phyloP scores from a whole-genome alignment of 2,113 vertebrate genomes.

The Phalacrocorax brasilianus region DNA sequence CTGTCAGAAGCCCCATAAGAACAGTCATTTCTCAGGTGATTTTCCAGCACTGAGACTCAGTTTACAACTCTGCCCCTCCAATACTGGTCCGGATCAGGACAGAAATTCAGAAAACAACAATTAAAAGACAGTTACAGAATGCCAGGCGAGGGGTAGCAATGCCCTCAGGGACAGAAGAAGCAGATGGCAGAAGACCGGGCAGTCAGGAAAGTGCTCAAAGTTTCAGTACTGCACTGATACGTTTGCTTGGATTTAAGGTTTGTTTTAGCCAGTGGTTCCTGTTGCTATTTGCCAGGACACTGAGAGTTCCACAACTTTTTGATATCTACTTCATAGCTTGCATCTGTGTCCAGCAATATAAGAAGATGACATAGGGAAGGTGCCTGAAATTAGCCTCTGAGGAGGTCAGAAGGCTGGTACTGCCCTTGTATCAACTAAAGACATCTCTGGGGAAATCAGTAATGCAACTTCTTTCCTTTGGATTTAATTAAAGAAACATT shows the following conservation, averaged over 20 bases:
- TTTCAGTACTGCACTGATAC: background rate
- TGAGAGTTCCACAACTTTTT: background rate
- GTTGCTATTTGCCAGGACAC: background rate
- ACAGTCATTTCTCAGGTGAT: background rate
- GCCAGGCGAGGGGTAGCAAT: background rate
- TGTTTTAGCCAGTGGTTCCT: background rate
- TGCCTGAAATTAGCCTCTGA: background rate
- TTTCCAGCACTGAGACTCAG: background rate
- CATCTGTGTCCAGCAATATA: background rate
- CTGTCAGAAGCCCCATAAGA: background rate
- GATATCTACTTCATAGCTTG: background rate
- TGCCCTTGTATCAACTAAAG: background rate
- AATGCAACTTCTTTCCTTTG: slow-evolving; percentile 9
- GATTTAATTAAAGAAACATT: slow-evolving; percentile 51
- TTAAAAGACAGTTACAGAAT: background rate
- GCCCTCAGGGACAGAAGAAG: background rate
- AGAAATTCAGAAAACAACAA: background rate
- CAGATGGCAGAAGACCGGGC: background rate
- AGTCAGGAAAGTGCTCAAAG: background rate
- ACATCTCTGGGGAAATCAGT: background rate
- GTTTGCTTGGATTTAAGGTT: background rate
- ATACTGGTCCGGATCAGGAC: background rate
- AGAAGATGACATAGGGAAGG: background rate
- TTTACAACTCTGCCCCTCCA: background rate
- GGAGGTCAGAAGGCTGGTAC: background rate